A percentile compares a stretch with the other conserved stretches of the same genome.
phyloP scores from a whole-genome alignment of 2,888 invertebrate genomes.

The Ennomos quercinarius region DNA sequence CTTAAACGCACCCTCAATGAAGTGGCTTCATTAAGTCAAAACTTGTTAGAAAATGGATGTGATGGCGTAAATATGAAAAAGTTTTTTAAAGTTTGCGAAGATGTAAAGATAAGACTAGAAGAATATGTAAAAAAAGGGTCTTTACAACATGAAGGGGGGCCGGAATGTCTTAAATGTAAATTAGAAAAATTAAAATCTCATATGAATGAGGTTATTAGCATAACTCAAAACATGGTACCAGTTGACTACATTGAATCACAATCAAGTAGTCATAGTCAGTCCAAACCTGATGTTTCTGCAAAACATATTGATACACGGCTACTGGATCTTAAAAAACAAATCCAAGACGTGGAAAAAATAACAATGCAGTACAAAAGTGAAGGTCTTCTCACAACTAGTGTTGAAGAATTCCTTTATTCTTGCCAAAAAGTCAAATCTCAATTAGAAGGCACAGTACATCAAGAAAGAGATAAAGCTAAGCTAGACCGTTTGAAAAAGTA shows the following conservation, averaged over 20 bases:
- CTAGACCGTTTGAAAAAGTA: too few relatives aligned
- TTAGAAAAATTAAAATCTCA: conserved; percentile 10
- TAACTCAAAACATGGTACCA: not conserved
- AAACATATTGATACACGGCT: conserved; percentile 21
- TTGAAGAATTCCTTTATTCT: conserved; percentile 7
- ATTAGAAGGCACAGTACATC: conserved; percentile 35
- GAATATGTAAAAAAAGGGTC: conserved; percentile 25
- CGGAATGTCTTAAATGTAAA: conserved; percentile 16
- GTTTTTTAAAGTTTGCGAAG: conserved; percentile 47
- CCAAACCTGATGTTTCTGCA: not conserved
- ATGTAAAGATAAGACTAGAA: conserved; percentile 41
- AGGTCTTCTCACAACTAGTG: conserved; percentile 23
- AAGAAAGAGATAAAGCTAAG: not conserved
- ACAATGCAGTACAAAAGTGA: conserved; percentile 46
- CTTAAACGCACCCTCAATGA: conserved; percentile 43
- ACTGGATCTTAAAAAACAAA: conserved; percentile 43
- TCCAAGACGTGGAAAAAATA: conserved; percentile 46
- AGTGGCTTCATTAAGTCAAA: conserved; percentile 44
- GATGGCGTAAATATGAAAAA: conserved; percentile 37
- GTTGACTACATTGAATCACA: not conserved
- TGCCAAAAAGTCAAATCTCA: conserved; percentile 41
- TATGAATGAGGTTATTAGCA: conserved; percentile 4
- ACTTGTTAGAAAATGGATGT: conserved; percentile 42
- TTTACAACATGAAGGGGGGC: conserved; percentile 1
- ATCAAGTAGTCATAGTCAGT: not conserved